Percentiles rank a stretch among this genome's conserved stretches.
These are phyloP conservation scores for Cheumatopsyche charites DNA, from an alignment of 1,140 invertebrate species.

Conservation along the genomic window DNA sequence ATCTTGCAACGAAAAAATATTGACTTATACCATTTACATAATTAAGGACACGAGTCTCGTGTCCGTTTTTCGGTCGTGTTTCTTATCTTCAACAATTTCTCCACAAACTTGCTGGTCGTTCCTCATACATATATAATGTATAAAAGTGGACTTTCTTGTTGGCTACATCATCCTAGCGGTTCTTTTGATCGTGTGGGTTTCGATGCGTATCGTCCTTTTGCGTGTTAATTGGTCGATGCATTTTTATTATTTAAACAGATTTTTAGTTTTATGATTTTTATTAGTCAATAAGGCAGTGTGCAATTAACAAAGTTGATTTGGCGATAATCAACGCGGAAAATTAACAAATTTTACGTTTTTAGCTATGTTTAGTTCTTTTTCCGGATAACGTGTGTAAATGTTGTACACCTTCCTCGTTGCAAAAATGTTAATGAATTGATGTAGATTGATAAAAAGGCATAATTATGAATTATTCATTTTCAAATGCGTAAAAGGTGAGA, in stretches of 20 bases:
- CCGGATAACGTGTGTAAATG: not conserved
- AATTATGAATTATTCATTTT: too few relatives aligned
- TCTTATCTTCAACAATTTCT: slow-evolving; percentile 16
- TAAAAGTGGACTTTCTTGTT: slow-evolving; percentile 19
- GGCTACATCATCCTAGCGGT: slow-evolving; percentile 6
- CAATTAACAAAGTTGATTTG: not conserved
- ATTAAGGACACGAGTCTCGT: not conserved
- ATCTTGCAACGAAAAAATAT: too few relatives aligned
- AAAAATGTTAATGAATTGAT: slow-evolving; percentile 3
- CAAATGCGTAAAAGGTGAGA: too few relatives aligned
- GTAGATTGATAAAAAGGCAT: slow-evolving; percentile 5
- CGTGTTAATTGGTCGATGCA: too few relatives aligned
- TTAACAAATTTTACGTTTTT: not conserved
- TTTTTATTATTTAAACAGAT: too few relatives aligned
- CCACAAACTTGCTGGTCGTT: not conserved
- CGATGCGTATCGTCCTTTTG: too few relatives aligned
- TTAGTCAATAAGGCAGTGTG: not conserved
- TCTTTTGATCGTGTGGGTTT: not conserved
- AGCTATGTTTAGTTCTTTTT: not conserved
- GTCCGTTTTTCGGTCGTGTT: not conserved
- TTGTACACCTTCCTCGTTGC: not conserved
- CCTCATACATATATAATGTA: not conserved
- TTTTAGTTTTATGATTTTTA: too few relatives aligned
- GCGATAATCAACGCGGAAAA: not conserved
- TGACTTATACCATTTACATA: too few relatives aligned